Evolutionary conservation across 92 coral and sea anemone species (phyloP).

Genomic region (Epizoanthus ramosus): DNA sequence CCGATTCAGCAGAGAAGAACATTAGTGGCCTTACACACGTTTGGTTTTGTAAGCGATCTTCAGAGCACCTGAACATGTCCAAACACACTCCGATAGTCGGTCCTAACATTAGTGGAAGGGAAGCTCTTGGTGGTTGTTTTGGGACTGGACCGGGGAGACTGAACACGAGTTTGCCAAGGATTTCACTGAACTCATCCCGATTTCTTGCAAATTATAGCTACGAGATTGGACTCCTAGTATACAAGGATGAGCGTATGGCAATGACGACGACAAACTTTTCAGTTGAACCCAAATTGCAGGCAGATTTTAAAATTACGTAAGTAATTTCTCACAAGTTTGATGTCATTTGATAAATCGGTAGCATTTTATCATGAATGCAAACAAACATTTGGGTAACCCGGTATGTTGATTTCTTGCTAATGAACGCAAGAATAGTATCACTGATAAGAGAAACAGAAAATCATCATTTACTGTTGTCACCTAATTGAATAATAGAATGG

Average conservation of each 20-base stretch:
- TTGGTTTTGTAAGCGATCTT: slow-evolving; percentile 25
- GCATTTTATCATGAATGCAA: no score
- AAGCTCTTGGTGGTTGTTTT: slow-evolving; percentile 29
- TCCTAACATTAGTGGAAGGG: not conserved
- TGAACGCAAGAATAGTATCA: no score
- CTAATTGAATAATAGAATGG: no score
- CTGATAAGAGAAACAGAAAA: no score
- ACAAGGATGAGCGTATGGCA: slow-evolving; percentile 27
- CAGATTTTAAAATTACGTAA: slow-evolving; percentile 17
- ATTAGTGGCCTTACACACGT: not conserved
- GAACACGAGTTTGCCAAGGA: slow-evolving; percentile 22
- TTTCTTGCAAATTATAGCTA: slow-evolving; percentile 10
- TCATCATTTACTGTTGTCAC: no score
- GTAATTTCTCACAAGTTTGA: not conserved
- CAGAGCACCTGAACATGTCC: slow-evolving; percentile 6
- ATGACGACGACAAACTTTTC: slow-evolving; percentile 1
- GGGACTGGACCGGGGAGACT: slow-evolving; percentile 39
- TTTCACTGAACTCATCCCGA: slow-evolving; percentile 14
- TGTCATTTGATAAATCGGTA: no score
- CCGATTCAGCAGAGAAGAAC: not conserved
- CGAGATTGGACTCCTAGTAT: slow-evolving; percentile 13
- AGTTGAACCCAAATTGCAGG: slow-evolving; percentile 3
- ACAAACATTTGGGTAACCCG: no score
- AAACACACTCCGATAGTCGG: not conserved
- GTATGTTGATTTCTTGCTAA: no score